Conservation (phyloP, 2,888 invertebrate species). For the Noctuana brunneofusca region DNA sequence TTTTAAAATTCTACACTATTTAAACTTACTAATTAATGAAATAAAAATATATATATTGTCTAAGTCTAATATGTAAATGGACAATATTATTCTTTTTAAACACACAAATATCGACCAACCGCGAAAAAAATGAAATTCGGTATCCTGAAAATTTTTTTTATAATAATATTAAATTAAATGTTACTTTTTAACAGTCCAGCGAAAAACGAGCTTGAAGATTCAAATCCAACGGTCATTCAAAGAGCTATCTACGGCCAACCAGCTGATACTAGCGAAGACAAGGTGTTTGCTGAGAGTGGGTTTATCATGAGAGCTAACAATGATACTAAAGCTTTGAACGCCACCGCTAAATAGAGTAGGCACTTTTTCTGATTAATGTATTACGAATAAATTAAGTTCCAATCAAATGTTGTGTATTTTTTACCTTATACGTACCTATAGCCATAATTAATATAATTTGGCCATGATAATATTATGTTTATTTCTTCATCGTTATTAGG, state of each 20-base stretch:
- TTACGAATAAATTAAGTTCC: constrained; percentile 14
- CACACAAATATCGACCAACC: too few relatives aligned
- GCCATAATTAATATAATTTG: too few relatives aligned
- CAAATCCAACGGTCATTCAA: constrained; percentile 39
- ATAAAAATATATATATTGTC: too few relatives aligned
- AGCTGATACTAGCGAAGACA: constrained; percentile 46
- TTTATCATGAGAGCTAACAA: constrained; percentile 54
- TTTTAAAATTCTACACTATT: background rate
- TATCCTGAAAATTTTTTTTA: too few relatives aligned
- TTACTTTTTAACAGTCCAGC: constrained; percentile 51
- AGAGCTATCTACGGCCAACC: constrained; percentile 44
- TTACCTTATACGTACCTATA: too few relatives aligned
- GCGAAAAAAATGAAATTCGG: too few relatives aligned
- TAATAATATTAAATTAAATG: background rate
- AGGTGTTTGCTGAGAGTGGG: constrained; percentile 57
- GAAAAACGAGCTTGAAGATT: constrained; percentile 49
- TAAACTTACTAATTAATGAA: too few relatives aligned
- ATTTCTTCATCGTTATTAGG: too few relatives aligned
- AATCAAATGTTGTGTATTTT: background rate
- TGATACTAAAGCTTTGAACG: constrained; percentile 38
- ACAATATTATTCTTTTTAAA: too few relatives aligned
- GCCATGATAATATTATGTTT: too few relatives aligned
- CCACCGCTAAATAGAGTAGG: constrained; percentile 3
- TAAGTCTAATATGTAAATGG: too few relatives aligned
- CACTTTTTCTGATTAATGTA: background rate